Evolutionary conservation across 2,797 vertebrate species (phyloP).

Genomic region (Bucorvus abyssinicus): DNA sequence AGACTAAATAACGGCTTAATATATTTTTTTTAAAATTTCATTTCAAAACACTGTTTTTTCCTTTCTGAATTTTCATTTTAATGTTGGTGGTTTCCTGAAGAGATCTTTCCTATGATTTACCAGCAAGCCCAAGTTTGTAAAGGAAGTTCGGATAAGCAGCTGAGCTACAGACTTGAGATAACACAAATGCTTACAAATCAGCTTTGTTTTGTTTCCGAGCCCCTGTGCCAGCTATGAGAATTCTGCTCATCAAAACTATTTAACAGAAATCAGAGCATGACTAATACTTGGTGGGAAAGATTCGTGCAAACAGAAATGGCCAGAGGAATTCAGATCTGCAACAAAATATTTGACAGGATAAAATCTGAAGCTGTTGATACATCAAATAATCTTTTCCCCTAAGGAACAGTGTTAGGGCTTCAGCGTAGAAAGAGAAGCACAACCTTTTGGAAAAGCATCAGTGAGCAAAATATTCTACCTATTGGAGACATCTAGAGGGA

Average conservation of each 20-base stretch:
- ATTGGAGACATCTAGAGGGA: conserved; percentile 42
- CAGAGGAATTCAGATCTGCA: conserved; percentile 5
- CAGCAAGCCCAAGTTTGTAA: neutral
- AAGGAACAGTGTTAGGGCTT: neutral
- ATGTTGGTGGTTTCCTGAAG: neutral
- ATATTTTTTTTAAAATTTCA: neutral
- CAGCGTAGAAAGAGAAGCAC: neutral
- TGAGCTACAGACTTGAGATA: neutral
- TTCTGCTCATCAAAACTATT: conserved; percentile 19
- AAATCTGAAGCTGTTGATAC: neutral
- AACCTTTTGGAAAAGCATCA: neutral
- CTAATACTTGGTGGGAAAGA: conserved; percentile 34
- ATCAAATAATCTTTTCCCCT: neutral
- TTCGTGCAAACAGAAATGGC: conserved; percentile 20
- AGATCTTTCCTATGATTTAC: neutral
- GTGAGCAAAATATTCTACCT: conserved; percentile 8
- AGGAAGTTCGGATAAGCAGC: neutral
- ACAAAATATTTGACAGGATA: neutral
- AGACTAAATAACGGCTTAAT: neutral
- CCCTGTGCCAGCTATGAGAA: neutral
- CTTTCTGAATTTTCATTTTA: neutral
- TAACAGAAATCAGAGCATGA: conserved; percentile 35
- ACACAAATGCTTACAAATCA: neutral
- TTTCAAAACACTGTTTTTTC: neutral
- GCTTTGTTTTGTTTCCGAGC: neutral